Conservation (phyloP, 2,113 vertebrate genomes). For the Hypomesus transpacificus region DNA sequence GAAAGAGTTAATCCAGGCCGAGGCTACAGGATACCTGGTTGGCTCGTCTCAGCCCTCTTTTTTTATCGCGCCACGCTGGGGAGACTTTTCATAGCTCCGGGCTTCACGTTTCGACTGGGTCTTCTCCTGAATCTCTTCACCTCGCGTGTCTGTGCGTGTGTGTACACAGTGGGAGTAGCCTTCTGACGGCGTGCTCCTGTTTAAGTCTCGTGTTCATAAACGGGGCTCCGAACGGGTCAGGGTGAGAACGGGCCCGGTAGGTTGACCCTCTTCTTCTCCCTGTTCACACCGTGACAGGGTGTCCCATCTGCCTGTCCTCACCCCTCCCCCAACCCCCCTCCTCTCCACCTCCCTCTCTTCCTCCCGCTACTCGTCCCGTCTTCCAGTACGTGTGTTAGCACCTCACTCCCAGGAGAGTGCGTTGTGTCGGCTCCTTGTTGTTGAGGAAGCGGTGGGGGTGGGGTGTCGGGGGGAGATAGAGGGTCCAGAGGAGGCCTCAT, state of each 20-base stretch:
- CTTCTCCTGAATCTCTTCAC: no score
- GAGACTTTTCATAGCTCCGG: slow-evolving; percentile 14
- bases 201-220: no score
- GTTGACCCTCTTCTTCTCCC: neutral
- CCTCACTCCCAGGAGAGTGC: slow-evolving; percentile 29
- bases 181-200: no score
- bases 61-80: slow-evolving; percentile 8
- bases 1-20: slow-evolving; percentile 34
- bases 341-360: slow-evolving; percentile 2
- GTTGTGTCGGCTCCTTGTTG: slow-evolving; percentile 24
- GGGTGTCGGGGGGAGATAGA: neutral
- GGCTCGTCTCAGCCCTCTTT: neutral
- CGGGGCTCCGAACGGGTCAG: no score
- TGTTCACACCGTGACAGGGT: neutral
- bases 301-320: neutral
- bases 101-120: no score
- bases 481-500: slow-evolving; percentile 15
- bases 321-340: neutral
- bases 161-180: no score
- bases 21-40: neutral
- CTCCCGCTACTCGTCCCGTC: slow-evolving; percentile 12
- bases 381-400: slow-evolving; percentile 15
- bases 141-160: no score
- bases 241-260: neutral
- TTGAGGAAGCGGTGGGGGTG: slow-evolving; percentile 26